Evolutionary conservation across 2,113 vertebrate species (phyloP), one percentile per base, ranked within the genome.

Genomic region (Rhinolophus ferrumequinum): DNA sequence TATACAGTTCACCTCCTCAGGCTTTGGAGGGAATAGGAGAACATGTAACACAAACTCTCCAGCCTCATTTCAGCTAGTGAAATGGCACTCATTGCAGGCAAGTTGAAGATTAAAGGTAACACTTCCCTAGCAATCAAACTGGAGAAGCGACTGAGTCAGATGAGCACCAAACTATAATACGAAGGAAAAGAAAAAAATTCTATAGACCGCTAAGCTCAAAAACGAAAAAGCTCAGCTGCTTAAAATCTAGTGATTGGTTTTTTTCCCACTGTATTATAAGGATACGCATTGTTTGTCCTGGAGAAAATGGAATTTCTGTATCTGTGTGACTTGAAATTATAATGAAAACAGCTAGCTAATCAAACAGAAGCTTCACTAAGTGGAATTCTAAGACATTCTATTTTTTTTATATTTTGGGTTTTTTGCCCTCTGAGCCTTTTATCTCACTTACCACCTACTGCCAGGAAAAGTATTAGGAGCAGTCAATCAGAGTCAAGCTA

Each of bases 21-120:
- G 52, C 52, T 82, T 52, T 66, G 66, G 38, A 73, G 35, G 76
- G 50, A 77, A 76, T 26, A 15, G 5, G 5, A 35, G 44, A 69
- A n/a, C 10, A 14, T 1, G 28, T 30, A 58, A 69, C 52, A 47
- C n/a, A 47, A 64, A 69, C 35, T 38, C 50, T 80, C 67, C 83
- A 16, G 50, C 56, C 64, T 82, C 82, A 44, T 44, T 93, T 75
- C 58, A 44, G 69, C 64, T 24, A 62, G 33, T 62, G 35, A 60
- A 2, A 80, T 99, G 98, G 99, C 99, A n/a, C 99, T 98, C 87
- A 97, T 98, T 97, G 98, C 97, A 56, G 98, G 98, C 88, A 99
- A 99, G 97, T 94, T 98, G 96, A 97, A 94, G 96, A 98, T 99
- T 90, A 99, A 99, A 98, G 98, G 98, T 14, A 98, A 98, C 95